phyloP scores from a whole-genome alignment of 2,888 invertebrate species.

The Microctonus brassicae region DNA sequence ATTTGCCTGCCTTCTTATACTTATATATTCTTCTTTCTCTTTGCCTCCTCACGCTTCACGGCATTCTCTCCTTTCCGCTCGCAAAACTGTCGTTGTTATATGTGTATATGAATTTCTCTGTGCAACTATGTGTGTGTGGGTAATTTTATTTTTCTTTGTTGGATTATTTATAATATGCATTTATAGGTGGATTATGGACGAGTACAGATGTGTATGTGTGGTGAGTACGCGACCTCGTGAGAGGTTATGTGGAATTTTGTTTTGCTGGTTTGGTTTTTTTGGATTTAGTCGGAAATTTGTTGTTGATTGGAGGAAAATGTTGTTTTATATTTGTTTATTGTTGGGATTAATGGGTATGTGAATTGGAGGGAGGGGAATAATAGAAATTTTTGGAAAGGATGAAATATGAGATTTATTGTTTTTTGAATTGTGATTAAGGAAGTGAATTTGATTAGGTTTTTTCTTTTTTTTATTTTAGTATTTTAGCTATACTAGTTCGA shows the following conservation, averaged over 20 bases:
- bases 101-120: neutral
- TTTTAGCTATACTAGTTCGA: constrained; percentile 27
- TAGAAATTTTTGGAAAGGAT: too few relatives aligned
- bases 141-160: neutral
- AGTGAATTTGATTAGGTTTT: too few relatives aligned
- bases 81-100: neutral
- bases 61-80: too few relatives aligned
- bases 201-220: neutral
- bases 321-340: too few relatives aligned
- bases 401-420: neutral
- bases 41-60: constrained; percentile 25
- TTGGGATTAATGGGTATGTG: too few relatives aligned
- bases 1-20: constrained; percentile 36
- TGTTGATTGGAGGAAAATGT: too few relatives aligned
- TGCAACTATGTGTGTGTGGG: neutral
- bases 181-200: constrained; percentile 8
- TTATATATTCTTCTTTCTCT: constrained; percentile 24
- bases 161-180: constrained; percentile 25
- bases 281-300: neutral
- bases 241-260: constrained; percentile 24
- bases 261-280: neutral
- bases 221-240: constrained; percentile 16
- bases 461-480: neutral
- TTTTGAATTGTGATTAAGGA: too few relatives aligned
- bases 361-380: too few relatives aligned